Evolutionary conservation across 2,113 vertebrate genomes (phyloP).

Genomic region (Eudyptes chrysolophus): DNA sequence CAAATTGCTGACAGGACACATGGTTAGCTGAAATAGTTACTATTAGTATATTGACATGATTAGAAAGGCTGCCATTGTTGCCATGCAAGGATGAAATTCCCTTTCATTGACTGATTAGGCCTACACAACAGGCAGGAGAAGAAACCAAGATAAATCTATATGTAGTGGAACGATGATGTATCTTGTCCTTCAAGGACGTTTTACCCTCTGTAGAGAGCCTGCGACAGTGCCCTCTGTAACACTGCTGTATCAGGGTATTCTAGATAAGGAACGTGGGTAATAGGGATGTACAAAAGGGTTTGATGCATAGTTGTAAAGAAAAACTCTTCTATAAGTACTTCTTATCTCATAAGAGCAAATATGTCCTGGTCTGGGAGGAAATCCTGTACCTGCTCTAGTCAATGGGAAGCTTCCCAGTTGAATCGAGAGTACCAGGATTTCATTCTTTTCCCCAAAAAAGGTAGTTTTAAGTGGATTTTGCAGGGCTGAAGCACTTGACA

Average conservation of each 20-base stretch:
- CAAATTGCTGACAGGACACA: not conserved
- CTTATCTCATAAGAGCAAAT: not conserved
- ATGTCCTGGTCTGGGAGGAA: not conserved
- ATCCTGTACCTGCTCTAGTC: not conserved
- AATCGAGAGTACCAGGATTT: not conserved
- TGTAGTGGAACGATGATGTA: not conserved
- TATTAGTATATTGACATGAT: conserved; percentile 12
- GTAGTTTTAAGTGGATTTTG: not conserved
- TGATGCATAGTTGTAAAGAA: not conserved
- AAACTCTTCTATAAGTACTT: not conserved
- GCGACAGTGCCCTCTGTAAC: not conserved
- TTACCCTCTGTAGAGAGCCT: not conserved
- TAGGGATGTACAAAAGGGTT: not conserved
- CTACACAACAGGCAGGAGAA: not conserved
- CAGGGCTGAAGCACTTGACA: not conserved
- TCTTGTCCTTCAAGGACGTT: not conserved
- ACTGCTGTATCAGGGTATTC: not conserved
- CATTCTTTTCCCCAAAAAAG: fast-evolving
- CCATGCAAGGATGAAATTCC: not conserved
- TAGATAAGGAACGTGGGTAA: not conserved
- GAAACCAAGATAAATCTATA: not conserved
- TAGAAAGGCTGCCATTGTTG: not conserved
- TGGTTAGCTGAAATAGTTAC: conserved; percentile 5
- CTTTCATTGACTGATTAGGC: not conserved
- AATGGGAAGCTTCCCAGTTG: not conserved